A percentile compares a stretch with the other conserved stretches of the same genome.
Evolutionary conservation across 1,140 invertebrate species (phyloP).

Genomic region (Drosophila suzukii): DNA sequence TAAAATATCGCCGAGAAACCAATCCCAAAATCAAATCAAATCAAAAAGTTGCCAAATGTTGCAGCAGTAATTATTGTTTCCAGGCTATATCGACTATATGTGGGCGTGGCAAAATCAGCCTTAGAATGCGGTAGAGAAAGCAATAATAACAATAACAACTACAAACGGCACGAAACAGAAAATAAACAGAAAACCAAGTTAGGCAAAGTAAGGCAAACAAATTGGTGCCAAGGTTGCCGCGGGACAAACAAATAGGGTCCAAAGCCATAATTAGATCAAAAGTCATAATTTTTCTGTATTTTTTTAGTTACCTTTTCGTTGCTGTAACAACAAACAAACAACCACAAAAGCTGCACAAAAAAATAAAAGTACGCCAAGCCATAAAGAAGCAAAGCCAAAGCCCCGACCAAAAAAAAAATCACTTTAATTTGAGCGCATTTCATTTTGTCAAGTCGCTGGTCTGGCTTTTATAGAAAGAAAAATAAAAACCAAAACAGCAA

Average conservation of each 20-base stretch:
- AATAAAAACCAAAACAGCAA: slow-evolving; percentile 1
- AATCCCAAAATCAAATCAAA: slow-evolving; percentile 34
- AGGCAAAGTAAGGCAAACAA: slow-evolving; percentile 28
- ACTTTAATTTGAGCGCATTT: slow-evolving; percentile 74
- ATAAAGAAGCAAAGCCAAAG: slow-evolving; percentile 47
- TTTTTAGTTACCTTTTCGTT: slow-evolving; percentile 48
- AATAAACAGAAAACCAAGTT: slow-evolving; percentile 10
- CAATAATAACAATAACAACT: background rate
- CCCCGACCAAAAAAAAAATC: slow-evolving; percentile 41
- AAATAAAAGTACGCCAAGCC: slow-evolving; percentile 9
- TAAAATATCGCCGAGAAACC: slow-evolving; percentile 22
- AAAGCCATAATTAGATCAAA: slow-evolving; percentile 77
- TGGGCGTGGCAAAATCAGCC: slow-evolving; percentile 20
- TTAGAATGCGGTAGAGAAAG: slow-evolving; percentile 47
- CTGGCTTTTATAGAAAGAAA: slow-evolving; percentile 18
- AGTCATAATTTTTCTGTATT: slow-evolving; percentile 75
- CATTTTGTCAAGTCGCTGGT: slow-evolving; percentile 70
- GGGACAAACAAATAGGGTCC: slow-evolving; percentile 54
- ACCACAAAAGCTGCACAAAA: slow-evolving; percentile 39
- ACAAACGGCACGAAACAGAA: slow-evolving; percentile 3
- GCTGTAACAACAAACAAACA: slow-evolving; percentile 40
- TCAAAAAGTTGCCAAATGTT: slow-evolving; percentile 24
- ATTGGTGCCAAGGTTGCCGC: slow-evolving; percentile 73
- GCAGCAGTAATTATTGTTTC: slow-evolving; percentile 34
- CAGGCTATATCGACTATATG: slow-evolving; percentile 17